These are phyloP conservation scores for Eremophila alpestris DNA, from an alignment of 2,797 vertebrate species.

Conservation along the genomic window DNA sequence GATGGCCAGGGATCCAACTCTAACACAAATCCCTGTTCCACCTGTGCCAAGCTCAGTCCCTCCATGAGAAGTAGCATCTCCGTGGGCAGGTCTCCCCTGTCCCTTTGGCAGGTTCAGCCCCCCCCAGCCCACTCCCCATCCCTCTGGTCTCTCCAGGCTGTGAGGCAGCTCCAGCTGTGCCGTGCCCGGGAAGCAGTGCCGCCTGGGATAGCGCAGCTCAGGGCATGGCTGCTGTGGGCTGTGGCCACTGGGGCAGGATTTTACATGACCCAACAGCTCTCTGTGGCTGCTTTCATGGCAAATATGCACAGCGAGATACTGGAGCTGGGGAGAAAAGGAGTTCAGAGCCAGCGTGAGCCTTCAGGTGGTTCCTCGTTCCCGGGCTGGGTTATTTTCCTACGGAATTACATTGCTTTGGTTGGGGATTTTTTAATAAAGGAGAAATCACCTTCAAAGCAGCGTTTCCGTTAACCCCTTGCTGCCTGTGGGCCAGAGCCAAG, in stretches of 20 bases:
- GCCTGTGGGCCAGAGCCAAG: background rate
- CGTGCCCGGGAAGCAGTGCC: accelerated
- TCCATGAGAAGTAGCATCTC: background rate
- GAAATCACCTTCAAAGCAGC: background rate
- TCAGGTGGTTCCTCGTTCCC: background rate
- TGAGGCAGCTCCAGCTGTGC: background rate
- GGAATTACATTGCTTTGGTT: background rate
- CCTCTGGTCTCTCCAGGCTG: accelerated
- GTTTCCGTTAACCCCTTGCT: background rate
- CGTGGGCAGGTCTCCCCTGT: accelerated
- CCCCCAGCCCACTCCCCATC: background rate
- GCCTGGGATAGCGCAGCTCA: background rate
- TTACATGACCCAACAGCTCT: constrained; percentile 15
- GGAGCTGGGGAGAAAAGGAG: background rate
- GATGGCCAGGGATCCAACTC: background rate
- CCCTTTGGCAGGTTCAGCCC: accelerated
- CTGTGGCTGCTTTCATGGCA: background rate
- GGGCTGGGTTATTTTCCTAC: constrained; percentile 8
- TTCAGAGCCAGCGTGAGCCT: background rate
- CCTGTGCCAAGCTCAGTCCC: background rate
- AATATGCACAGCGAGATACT: background rate
- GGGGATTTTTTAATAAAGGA: constrained; percentile 12
- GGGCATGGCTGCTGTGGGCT: background rate
- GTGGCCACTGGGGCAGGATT: background rate
- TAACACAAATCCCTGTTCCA: accelerated